Percentiles rank a stretch among this genome's conserved stretches.
phyloP scores from a whole-genome alignment of 1,140 invertebrate genomes.

The Drosophila orena region DNA sequence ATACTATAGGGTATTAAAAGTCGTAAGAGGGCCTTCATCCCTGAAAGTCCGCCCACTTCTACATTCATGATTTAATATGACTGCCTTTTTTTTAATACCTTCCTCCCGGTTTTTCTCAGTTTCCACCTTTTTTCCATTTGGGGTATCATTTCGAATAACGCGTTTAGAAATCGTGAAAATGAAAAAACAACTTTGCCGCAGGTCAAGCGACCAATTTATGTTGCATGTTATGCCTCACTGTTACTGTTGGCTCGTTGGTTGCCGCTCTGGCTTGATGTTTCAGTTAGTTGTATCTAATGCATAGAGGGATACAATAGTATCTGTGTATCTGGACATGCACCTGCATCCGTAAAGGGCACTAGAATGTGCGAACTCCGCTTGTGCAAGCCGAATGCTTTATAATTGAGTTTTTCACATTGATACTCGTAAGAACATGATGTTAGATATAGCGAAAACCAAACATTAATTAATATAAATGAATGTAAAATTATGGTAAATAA shows the following conservation, averaged over 20 bases:
- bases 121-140: conserved; percentile 19
- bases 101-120: conserved; percentile 8
- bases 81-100: conserved; percentile 41
- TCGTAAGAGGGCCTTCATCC: neutral
- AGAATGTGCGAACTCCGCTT: conserved; percentile 22
- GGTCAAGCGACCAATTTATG: conserved; percentile 55
- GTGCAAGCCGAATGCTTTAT: conserved; percentile 56
- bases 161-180: conserved; percentile 82
- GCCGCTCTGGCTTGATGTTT: conserved; percentile 41
- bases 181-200: conserved; percentile 78
- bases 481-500: conserved; percentile 55
- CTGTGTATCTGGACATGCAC: conserved; percentile 3
- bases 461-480: conserved; percentile 45
- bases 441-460: conserved; percentile 35
- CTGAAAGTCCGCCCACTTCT: neutral
- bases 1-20: conserved; percentile 8
- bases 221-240: conserved; percentile 48
- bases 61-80: conserved; percentile 24
- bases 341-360: neutral
- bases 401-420: conserved; percentile 69
- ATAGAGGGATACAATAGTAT: conserved; percentile 12
- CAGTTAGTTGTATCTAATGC: conserved; percentile 35
- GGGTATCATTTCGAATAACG: conserved; percentile 32
- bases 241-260: conserved; percentile 41
- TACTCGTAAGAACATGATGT: conserved; percentile 37